Evolutionary conservation across 2,888 invertebrate genomes (phyloP), one percentile per base, ranked within the genome.

Genomic region (Ecdyonurus torrentis): DNA sequence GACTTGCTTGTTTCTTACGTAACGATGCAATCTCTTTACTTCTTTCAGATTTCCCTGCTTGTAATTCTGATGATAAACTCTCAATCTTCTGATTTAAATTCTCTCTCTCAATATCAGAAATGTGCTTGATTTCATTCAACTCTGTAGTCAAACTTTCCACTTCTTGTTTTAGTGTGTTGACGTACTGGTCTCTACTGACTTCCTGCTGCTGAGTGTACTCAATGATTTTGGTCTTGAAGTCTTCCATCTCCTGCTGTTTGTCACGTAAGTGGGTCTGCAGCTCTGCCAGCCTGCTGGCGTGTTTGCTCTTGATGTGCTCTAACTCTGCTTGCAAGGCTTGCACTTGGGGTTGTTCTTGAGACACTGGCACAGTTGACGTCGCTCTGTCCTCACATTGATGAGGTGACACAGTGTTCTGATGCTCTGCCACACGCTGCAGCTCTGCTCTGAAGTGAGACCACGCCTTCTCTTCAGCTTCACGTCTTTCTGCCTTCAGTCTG

Each of bases 171-270:
- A 55, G 20, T 55, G 55, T n/a, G n/a, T n/a, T 55, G 5, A 55
- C n/a, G n/a, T 55, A 55, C 20, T 55, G 10, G 5, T 18, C 55
- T n/a, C 5, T 55, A 20, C n/a, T 7, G 3, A 10, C n/a, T 22
- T 55, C 55, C n/a, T 22, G 55, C 10, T 7, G 7, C 20, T 55
- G 5, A 7, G 55, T 55, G 20, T 55, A 55, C n/a, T 55, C 71
- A 1, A 78, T 70, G 64, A 81, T 77, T n/a, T 77, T 77, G 60
- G 79, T 75, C 65, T 78, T 80, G 10, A 81, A 69, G 0, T 75
- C 74, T 53, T 81, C 79, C 0, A 81, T 75, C 70, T 81, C 81
- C 59, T 77, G 75, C 0, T 79, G 77, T 69, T 81, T 82, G 15
- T 79, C 74, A 64, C 79, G 78, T 15, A 78, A 72, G 1, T 78